Conservation (phyloP, 2,113 vertebrate species). For the Calypte anna region DNA sequence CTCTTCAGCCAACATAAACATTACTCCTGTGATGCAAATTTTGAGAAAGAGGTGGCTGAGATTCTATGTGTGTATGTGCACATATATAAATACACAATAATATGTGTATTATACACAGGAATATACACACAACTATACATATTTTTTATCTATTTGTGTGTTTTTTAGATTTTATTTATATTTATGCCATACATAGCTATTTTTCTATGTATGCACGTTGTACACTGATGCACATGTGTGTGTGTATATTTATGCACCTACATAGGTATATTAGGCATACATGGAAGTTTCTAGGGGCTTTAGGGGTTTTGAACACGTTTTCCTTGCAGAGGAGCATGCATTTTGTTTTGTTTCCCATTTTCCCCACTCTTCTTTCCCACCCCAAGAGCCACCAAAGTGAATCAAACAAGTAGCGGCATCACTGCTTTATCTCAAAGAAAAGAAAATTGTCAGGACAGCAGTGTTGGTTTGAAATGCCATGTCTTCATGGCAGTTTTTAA, state of each 20-base stretch:
- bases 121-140: not conserved
- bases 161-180: not conserved
- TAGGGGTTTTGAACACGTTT: not conserved
- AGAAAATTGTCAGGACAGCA: not conserved
- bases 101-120: not conserved
- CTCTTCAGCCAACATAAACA: not conserved
- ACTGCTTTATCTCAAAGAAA: not conserved
- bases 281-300: not conserved
- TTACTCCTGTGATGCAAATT: not conserved
- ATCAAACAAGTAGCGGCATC: not conserved
- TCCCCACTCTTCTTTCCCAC: not conserved
- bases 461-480: conserved; percentile 4
- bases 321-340: not conserved
- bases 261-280: not conserved
- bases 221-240: not conserved
- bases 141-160: not conserved
- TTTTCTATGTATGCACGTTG: not conserved
- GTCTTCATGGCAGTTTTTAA: conserved; percentile 20
- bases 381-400: not conserved
- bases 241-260: not conserved
- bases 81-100: not conserved
- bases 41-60: not conserved
- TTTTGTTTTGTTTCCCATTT: not conserved
- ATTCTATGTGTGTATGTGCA: not conserved
- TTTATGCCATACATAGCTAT: not conserved